Conservation (phyloP, 2,888 invertebrate species). For the Pyrrhia umbra region DNA sequence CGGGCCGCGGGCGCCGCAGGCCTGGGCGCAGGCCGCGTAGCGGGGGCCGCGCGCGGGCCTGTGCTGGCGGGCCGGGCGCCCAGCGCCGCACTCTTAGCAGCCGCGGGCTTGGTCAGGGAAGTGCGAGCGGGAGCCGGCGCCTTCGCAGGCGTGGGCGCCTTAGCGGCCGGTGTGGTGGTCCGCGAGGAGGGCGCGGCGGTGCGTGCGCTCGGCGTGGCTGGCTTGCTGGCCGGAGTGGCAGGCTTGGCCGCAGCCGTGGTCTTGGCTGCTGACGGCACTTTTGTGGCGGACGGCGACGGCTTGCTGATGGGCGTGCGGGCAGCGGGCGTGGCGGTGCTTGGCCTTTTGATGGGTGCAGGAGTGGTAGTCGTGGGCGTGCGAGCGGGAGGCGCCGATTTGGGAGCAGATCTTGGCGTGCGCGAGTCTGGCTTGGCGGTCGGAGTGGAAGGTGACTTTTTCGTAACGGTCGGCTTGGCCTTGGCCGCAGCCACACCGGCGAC, state of each 20-base stretch:
- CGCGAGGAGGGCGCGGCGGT: slow-evolving; percentile 34
- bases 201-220: slow-evolving; percentile 42
- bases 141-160: slow-evolving; percentile 56
- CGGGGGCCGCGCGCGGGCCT: slow-evolving; percentile 32
- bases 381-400: slow-evolving; percentile 69
- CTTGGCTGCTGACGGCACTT: slow-evolving; percentile 57
- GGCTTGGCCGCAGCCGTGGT: slow-evolving; percentile 54
- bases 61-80: slow-evolving; percentile 43
- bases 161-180: slow-evolving; percentile 64
- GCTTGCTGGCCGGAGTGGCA: slow-evolving; percentile 48
- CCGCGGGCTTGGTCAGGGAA: slow-evolving; percentile 45
- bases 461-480: slow-evolving; percentile 60
- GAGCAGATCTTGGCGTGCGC: slow-evolving; percentile 65
- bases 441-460: slow-evolving; percentile 71
- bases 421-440: slow-evolving; percentile 67
- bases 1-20: slow-evolving; percentile 50
- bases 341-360: slow-evolving; percentile 62
- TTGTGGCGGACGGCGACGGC: slow-evolving; percentile 57
- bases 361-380: slow-evolving; percentile 68
- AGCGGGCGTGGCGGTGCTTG: slow-evolving; percentile 57
- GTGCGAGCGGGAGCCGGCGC: slow-evolving; percentile 42
- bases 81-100: slow-evolving; percentile 44
- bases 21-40: slow-evolving; percentile 46
- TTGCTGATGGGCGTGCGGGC: slow-evolving; percentile 61
- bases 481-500: slow-evolving; percentile 62